These are phyloP conservation scores for Chrysopilus asiliformis DNA, from an alignment of 2,888 invertebrate genomes.

Conservation along the genomic window DNA sequence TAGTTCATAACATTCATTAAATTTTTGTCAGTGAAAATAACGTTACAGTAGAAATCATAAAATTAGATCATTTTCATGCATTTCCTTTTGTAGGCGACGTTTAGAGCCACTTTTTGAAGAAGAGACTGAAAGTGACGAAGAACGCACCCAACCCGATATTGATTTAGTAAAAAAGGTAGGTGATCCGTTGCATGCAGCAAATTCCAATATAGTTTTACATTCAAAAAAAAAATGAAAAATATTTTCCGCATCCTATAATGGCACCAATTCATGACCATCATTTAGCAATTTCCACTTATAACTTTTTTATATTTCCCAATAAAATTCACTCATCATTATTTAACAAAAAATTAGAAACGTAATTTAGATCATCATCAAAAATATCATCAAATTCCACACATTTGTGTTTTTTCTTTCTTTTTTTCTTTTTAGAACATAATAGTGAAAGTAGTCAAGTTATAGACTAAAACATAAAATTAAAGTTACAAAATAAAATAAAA, in stretches of 20 bases:
- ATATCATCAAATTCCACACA: conserved; percentile 8
- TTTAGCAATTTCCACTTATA: background rate
- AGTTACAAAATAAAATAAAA: background rate
- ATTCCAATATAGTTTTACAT: background rate
- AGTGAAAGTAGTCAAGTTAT: conserved; percentile 36
- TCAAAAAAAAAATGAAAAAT: background rate
- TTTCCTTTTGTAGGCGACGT: conserved; percentile 46
- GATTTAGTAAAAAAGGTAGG: conserved; percentile 24
- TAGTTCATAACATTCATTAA: background rate
- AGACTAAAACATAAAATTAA: conserved; percentile 1
- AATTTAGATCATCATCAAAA: conserved; percentile 2
- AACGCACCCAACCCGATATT: conserved; percentile 34
- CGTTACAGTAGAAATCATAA: background rate
- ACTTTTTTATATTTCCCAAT: background rate
- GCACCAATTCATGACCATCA: too few species aligned
- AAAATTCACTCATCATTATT: background rate
- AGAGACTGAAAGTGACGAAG: conserved; percentile 55
- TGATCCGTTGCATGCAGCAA: conserved; percentile 10
- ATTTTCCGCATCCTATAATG: background rate
- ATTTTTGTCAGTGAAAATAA: background rate
- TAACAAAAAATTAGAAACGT: too few species aligned
- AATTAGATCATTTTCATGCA: conserved; percentile 9
- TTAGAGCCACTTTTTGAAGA: conserved; percentile 74
- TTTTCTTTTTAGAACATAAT: conserved; percentile 30
- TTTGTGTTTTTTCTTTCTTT: conserved; percentile 17